Evolutionary conservation across 1,140 invertebrate species (phyloP), one percentile per base, ranked within the genome.

Genomic region (Chionoecetes opilio): DNA sequence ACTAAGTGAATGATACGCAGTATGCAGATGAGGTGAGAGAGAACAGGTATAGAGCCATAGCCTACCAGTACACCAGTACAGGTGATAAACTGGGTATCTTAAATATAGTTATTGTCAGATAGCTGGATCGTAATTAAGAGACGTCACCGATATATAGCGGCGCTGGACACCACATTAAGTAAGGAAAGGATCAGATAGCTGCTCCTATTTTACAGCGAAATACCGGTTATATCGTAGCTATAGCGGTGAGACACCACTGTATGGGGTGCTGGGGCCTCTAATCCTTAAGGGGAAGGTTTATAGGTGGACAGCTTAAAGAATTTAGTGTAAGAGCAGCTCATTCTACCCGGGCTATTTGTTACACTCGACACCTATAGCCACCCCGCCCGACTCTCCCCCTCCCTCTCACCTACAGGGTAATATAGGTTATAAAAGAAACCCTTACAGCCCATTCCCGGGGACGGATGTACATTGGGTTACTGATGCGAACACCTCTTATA

Each of bases 181-280:
- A 75, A 75, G 21, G 63, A n/a, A 75, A 75, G 63, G 63, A 75
- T 75, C 63, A 75, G 63, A 75, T 75, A 75, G 63, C 21, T 75
- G 6, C 63, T n/a, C 11, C 21, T 75, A 6, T 75, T 75, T n/a
- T 75, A 75, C 5, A 17, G 21, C 63, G 0, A 8, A 17, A 75
- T n/a, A 75, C 63, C 63, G 63, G 63, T 75, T 75, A 75, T 75
- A 75, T n/a, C n/a, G 63, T 75, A 26, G 21, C n/a, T n/a, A n/a
- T n/a, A 11, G 46, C 11, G 5, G 46, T 53, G 46, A 53, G 46
- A 53, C 63, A n/a, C 5, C 63, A n/a, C 63, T 75, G n/a, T 75
- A 75, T 75, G 63, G 63, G 63, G 63, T n/a, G 63, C 21, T n/a
- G n/a, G n/a, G n/a, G n/a, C n/a, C n/a, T n/a, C n/a, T n/a, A 26